Base-by-base conservation (phyloP, 1,140 invertebrate genomes). In the Drosophila murphyi region DNA sequence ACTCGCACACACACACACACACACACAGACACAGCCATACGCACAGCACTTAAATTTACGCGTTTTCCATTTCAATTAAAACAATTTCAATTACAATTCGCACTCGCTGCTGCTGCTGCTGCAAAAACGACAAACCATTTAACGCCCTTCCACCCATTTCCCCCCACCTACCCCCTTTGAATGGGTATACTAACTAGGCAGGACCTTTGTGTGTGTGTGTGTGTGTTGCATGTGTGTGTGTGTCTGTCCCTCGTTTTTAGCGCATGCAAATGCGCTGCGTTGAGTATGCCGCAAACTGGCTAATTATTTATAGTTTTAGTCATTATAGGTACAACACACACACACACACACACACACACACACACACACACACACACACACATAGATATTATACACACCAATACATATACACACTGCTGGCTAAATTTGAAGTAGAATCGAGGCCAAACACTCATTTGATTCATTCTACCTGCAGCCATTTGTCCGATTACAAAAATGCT, bases 51-150 rank as follows among this genome's bases (percentile, higher is more conserved):
- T 87, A 73, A 88, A 87, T 87, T 80, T 80, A 87, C 83, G 83
- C 83, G 83, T 87, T 87, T 86, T 88, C 76, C 83, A 83, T 87
- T 87, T 87, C 83, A 87, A 87, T 87, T 87, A 87, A 87, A 87
- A 87, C 83, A 88, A 86, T 86, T 86, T 70, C 67, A 60, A 61
- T 62, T 70, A 34, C 34, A 32, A 48, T 48, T 47, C 12, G 10
- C 20, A 3, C 35, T 31, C 59, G 8, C 20, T 20, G 20, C 20
- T 20, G 63, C 41, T 35, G 39, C 29, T 12, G 35, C 64, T 5
- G 12, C 29, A 45, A 34, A 52, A 31, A 28, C 10, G 8, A 51
- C n/a, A 54, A 43, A 69, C 41, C 76, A 83, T 83, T 82, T 82
- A 83, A 70, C 80, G 80, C 62, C 37, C 60, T 76, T 20, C 20